phyloP scores from a whole-genome alignment of 2,113 vertebrate genomes.

The Shinisaurus crocodilurus region DNA sequence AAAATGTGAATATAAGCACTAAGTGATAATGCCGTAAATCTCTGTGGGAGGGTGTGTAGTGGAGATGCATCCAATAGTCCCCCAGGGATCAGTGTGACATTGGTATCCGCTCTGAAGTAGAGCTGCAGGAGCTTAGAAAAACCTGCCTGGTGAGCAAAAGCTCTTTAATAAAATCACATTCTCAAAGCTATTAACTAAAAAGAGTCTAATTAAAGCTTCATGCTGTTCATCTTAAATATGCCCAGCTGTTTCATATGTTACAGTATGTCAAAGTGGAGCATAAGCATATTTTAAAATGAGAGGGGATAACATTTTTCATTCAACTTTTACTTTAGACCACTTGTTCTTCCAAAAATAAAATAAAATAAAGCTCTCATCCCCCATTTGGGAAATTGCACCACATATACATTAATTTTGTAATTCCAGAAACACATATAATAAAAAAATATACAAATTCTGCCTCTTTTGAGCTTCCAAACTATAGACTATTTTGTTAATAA shows the following conservation, averaged over 20 bases:
- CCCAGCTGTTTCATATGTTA: slow-evolving; percentile 14
- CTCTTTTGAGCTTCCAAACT: neutral
- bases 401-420: neutral
- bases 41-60: slow-evolving; percentile 50
- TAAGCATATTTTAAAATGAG: slow-evolving; percentile 48
- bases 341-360: neutral
- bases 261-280: slow-evolving; percentile 25
- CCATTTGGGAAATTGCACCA: slow-evolving; percentile 2
- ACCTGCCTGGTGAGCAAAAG: slow-evolving; percentile 45
- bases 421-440: neutral
- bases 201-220: slow-evolving; percentile 38
- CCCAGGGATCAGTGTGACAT: slow-evolving; percentile 35
- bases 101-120: slow-evolving; percentile 41
- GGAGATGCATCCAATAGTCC: slow-evolving; percentile 33
- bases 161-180: slow-evolving; percentile 39
- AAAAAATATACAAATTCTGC: accelerated
- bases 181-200: slow-evolving; percentile 35
- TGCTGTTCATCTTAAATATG: slow-evolving; percentile 44
- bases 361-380: neutral
- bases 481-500: slow-evolving; percentile 17
- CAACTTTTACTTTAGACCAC: neutral
- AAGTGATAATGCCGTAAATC: slow-evolving; percentile 55
- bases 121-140: slow-evolving; percentile 47
- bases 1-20: slow-evolving; percentile 59
- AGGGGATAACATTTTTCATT: neutral